These are phyloP conservation scores for Urocitellus parryii DNA, from an alignment of 2,113 vertebrate species.

Conservation along the genomic window DNA sequence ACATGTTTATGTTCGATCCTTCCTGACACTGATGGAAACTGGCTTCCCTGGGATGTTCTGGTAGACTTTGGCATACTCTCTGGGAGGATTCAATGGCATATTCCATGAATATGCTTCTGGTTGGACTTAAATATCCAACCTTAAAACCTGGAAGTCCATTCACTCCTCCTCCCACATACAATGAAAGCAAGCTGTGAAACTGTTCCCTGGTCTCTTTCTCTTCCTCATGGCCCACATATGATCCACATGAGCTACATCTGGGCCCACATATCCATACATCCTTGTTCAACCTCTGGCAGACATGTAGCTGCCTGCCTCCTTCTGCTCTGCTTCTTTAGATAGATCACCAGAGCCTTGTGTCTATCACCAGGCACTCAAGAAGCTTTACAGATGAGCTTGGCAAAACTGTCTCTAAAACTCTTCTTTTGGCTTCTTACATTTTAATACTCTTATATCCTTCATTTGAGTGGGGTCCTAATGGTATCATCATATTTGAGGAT, in stretches of 20 bases:
- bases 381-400: not conserved
- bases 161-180: not conserved
- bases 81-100: not conserved
- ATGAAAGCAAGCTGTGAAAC: not conserved
- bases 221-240: not conserved
- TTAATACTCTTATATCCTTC: not conserved
- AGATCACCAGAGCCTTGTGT: not conserved
- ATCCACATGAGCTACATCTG: not conserved
- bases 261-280: not conserved
- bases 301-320: not conserved
- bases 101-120: not conserved
- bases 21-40: not conserved
- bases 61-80: not conserved
- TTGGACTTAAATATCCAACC: not conserved
- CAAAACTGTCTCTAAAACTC: not conserved
- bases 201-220: not conserved
- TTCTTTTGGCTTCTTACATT: conserved; percentile 15
- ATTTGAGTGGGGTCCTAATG: not conserved
- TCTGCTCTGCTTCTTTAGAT: not conserved
- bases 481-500: not conserved
- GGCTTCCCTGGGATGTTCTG: not conserved
- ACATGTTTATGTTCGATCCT: not conserved
- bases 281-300: not conserved
- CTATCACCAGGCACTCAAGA: not conserved
- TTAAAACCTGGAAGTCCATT: not conserved